phyloP scores from a whole-genome alignment of 2,888 invertebrate species.

The Stenotaenia linearis region DNA sequence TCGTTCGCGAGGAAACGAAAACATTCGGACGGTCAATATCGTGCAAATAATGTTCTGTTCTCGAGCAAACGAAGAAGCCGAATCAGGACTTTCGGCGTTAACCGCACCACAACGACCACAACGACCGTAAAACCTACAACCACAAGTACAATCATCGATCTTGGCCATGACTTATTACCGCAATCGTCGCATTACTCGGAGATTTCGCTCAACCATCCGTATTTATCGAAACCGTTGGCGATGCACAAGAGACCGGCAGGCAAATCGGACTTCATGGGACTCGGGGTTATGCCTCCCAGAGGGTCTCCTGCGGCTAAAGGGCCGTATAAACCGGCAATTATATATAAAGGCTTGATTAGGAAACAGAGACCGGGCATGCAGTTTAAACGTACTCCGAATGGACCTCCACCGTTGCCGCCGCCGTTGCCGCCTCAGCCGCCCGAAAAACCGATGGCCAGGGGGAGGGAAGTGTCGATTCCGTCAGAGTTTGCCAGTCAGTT shows the following conservation, averaged over 20 bases:
- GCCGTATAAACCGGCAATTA: background rate
- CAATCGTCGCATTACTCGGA: background rate
- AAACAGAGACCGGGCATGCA: background rate
- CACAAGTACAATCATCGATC: background rate
- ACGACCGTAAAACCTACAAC: background rate
- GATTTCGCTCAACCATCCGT: background rate
- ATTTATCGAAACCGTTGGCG: background rate
- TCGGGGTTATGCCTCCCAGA: background rate
- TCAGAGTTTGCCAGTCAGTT: slow-evolving; percentile 32
- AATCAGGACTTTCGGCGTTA: background rate
- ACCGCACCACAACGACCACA: background rate
- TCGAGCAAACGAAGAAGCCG: background rate
- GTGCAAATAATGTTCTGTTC: background rate
- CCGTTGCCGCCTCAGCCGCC: background rate
- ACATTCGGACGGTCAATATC: background rate
- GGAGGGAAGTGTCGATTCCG: slow-evolving; percentile 34
- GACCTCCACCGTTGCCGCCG: background rate
- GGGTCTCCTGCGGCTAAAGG: background rate
- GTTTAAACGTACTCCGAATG: background rate
- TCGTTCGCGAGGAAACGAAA: background rate
- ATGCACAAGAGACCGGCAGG: background rate
- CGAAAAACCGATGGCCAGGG: background rate
- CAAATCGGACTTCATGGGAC: background rate
- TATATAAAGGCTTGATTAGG: background rate
- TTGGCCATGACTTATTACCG: background rate